phyloP scores from a whole-genome alignment of 2,113 vertebrate genomes.

The Cromileptes altivelis region DNA sequence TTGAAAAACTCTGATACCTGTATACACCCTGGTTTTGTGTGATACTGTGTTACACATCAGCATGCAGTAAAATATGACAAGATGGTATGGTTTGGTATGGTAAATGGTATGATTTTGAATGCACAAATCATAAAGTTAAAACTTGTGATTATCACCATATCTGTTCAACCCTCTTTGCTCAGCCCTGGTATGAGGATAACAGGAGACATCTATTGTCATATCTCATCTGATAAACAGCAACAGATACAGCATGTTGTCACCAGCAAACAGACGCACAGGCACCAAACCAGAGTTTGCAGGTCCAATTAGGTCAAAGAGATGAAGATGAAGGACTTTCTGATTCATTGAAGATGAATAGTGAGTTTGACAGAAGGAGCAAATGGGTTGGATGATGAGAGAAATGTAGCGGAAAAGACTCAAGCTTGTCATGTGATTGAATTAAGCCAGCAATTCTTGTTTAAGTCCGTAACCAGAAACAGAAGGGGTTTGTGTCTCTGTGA shows the following conservation, averaged over 20 bases:
- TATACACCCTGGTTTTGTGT: background rate
- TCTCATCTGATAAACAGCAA: slow-evolving; percentile 38
- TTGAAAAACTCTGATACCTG: no score
- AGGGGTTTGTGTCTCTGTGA: slow-evolving; percentile 23
- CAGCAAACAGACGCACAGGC: slow-evolving; percentile 20
- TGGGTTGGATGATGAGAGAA: slow-evolving; percentile 2
- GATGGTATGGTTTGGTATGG: no score
- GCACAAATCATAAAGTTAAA: background rate
- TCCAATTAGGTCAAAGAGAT: slow-evolving; percentile 6
- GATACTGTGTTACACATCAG: background rate
- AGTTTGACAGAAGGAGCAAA: slow-evolving; percentile 12
- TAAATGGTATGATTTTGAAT: background rate
- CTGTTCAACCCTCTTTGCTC: background rate
- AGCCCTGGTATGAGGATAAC: background rate
- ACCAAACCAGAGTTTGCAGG: slow-evolving; percentile 17
- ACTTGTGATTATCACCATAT: background rate
- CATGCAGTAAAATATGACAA: background rate
- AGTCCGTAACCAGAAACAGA: slow-evolving; percentile 11
- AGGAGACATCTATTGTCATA: slow-evolving; percentile 11
- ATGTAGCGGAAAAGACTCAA: background rate
- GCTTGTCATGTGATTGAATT: slow-evolving; percentile 8
- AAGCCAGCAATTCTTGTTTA: background rate
- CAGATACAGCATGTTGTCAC: slow-evolving; percentile 19
- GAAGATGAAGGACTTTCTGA: background rate
- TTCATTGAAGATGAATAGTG: slow-evolving; percentile 8